Evolutionary conservation across 1,140 invertebrate genomes (phyloP).

Genomic region (Drepana arcuata): DNA sequence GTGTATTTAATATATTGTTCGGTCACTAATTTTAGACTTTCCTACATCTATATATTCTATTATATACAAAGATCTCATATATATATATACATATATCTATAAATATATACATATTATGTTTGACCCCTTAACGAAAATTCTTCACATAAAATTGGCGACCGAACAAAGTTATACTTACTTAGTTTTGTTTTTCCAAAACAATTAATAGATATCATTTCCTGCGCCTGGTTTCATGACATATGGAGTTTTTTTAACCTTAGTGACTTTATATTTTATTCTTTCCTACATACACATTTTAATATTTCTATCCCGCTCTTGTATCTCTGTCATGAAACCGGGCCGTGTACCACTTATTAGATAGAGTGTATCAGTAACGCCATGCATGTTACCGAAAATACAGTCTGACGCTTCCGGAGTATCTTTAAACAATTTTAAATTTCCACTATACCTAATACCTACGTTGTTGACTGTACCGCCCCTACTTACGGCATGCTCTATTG

Average conservation of each 20-base stretch:
- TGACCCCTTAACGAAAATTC: constrained; percentile 3
- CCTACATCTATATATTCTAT: not conserved
- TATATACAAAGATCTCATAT: not conserved
- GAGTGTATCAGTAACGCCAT: too few relatives aligned
- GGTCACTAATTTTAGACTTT: constrained; percentile 40
- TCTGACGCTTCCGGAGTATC: constrained; percentile 57
- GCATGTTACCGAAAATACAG: constrained; percentile 44
- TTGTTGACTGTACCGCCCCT: constrained; percentile 43
- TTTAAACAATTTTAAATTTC: constrained; percentile 28
- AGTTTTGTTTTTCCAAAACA: constrained; percentile 37
- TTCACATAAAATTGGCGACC: constrained; percentile 47
- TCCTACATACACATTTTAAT: constrained; percentile 14
- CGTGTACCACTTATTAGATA: constrained; percentile 33
- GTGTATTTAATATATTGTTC: constrained; percentile 33
- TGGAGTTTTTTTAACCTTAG: constrained; percentile 6
- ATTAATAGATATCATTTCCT: constrained; percentile 16
- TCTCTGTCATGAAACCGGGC: constrained; percentile 44
- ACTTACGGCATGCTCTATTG: constrained; percentile 57
- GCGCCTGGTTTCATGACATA: constrained; percentile 55
- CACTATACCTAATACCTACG: constrained; percentile 36
- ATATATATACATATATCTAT: not conserved
- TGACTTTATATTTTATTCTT: constrained; percentile 11
- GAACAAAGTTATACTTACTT: constrained; percentile 33
- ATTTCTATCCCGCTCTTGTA: constrained; percentile 15
- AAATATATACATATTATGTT: not conserved